Percentiles rank a stretch among this genome's conserved stretches.
phyloP scores from a whole-genome alignment of 2,113 vertebrate genomes.

The Nanorana parkeri region DNA sequence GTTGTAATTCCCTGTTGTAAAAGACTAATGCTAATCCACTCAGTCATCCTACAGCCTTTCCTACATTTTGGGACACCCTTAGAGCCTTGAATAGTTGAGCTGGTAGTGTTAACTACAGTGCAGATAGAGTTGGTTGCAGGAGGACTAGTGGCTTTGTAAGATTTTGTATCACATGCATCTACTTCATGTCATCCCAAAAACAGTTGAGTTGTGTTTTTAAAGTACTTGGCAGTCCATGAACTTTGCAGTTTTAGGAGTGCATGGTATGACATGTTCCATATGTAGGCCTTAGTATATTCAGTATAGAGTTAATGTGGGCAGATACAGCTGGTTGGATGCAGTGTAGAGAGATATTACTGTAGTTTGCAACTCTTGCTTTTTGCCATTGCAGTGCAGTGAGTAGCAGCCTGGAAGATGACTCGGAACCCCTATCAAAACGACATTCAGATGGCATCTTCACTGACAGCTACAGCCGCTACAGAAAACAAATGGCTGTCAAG shows the following conservation, averaged over 20 bases:
- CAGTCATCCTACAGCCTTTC: no score
- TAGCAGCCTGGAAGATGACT: conserved; percentile 80
- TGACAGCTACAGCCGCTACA: conserved; percentile 98
- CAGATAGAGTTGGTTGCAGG: no score
- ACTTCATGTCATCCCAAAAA: no score
- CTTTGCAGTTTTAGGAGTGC: background rate
- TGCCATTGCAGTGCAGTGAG: conserved; percentile 71
- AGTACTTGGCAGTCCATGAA: background rate
- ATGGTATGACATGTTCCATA: background rate
- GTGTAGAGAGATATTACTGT: conserved; percentile 12
- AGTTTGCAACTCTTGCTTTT: conserved; percentile 52
- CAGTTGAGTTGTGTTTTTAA: background rate
- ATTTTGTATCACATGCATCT: no score
- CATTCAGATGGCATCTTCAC: conserved; percentile 99
- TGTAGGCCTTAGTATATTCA: background rate
- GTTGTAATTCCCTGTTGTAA: no score
- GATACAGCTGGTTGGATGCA: background rate
- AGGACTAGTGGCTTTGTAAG: no score
- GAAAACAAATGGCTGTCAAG: conserved; percentile 99
- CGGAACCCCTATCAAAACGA: conserved; percentile 91
- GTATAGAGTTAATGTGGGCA: background rate
- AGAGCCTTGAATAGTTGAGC: no score
- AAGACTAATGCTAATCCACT: no score
- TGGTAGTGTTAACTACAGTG: no score
- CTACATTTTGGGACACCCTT: no score